These are phyloP conservation scores for Mormyrops attenuatus DNA, from an alignment of 2,797 vertebrate species.

Conservation along the genomic window DNA sequence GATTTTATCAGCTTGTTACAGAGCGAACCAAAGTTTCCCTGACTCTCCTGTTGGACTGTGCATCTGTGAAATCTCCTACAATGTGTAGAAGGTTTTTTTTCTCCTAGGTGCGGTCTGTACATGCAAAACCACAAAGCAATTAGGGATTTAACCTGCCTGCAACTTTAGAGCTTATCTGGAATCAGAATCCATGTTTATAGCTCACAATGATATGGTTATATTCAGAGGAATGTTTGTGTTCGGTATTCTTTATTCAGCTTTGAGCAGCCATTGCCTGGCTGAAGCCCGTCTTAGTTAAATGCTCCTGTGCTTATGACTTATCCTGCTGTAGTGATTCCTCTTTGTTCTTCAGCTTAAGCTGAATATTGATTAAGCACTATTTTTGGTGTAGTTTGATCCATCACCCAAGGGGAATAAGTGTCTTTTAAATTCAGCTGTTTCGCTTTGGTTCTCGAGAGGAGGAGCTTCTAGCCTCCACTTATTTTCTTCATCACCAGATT, in stretches of 20 bases:
- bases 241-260: not conserved
- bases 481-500: not conserved
- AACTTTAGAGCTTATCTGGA: not conserved
- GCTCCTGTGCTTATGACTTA: not conserved
- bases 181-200: not conserved
- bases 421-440: not conserved
- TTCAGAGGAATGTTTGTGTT: not conserved
- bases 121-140: not conserved
- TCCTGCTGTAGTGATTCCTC: not conserved
- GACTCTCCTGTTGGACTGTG: not conserved
- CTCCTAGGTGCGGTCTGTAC: not conserved
- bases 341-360: not conserved
- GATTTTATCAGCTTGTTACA: not conserved
- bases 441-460: not conserved
- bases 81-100: not conserved
- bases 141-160: not conserved
- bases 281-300: not conserved
- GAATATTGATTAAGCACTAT: slow-evolving; percentile 2
- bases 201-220: not conserved
- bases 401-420: not conserved
- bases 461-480: not conserved
- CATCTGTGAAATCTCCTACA: not conserved
- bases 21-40: not conserved
- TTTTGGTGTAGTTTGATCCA: not conserved
- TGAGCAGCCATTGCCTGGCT: not conserved